Conservation (phyloP, 2,113 vertebrate species). For the Pterophyllum scalare region DNA sequence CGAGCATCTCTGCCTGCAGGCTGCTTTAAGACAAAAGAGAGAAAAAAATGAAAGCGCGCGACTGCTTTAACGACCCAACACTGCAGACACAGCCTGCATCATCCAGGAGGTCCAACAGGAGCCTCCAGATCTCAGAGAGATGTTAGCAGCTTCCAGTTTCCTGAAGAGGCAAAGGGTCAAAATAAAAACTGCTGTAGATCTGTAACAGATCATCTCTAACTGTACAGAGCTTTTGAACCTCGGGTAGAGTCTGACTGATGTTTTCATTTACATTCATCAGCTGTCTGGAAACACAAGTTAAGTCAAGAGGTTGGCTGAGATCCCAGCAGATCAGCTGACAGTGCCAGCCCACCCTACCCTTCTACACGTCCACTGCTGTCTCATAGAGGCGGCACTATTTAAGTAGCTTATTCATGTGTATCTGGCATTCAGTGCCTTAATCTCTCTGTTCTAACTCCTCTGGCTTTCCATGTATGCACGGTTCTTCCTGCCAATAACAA, state of each 20-base stretch:
- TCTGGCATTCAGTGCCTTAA: background rate
- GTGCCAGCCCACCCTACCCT: accelerated
- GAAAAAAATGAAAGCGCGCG: background rate
- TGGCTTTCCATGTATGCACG: no score
- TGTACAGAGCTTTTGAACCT: accelerated
- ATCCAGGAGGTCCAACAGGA: background rate
- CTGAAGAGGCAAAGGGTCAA: no score
- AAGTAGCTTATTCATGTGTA: background rate
- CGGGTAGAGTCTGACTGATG: background rate
- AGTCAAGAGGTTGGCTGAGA: background rate
- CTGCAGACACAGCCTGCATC: background rate
- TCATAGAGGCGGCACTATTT: background rate
- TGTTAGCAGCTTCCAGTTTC: background rate
- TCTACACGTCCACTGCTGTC: background rate
- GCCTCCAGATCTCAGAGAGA: background rate
- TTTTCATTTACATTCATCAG: background rate
- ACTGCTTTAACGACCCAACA: slow-evolving; percentile 2
- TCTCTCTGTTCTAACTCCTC: no score
- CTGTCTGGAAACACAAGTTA: background rate
- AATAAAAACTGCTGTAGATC: no score
- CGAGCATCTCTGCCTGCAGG: background rate
- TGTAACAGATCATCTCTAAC: background rate
- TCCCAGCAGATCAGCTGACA: background rate
- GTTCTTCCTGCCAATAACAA: no score
- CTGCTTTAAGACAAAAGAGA: slow-evolving; percentile 3